Base-by-base conservation (phyloP, 1,140 invertebrate species). In the Colletes gigas region DNA sequence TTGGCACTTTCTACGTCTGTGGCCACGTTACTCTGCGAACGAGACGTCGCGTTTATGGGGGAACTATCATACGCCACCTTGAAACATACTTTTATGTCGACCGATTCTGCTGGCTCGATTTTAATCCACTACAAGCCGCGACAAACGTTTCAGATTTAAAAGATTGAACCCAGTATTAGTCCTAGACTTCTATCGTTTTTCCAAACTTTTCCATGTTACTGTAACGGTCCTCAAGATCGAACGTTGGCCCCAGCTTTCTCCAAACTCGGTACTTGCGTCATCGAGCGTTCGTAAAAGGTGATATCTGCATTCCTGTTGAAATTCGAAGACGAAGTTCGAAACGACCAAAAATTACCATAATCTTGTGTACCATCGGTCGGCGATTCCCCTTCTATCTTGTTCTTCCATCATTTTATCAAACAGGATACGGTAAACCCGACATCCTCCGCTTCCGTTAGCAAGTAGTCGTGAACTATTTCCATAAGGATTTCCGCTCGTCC, bases 401-500 rank as follows among this genome's bases (percentile, higher is more conserved):
- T 21, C 50, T 12, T 68, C 17, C 74, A 52, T 17, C 57, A 15
- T 70, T 78, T 72, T 72, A 77, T 77, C 76, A 70, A 72, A 30
- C 50, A 59, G 65, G 66, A 50, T 70, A 71, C 60, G 41, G 30
- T 54, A n/a, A 30, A 71, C 59, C n/a, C 68, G 47, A 55, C 50
- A 65, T 69, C 50, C 65, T 39, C 68, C 21, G 39, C 77, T 79
- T 79, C 77, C 77, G 77, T 73, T 79, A 47, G 47, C 67, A 12
- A 41, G 55, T 47, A 39, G 39, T 41, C 54, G 69, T 59, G 47
- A 73, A 50, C 69, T 69, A 73, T 79, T 79, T 79, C 70, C 77
- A 72, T 79, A 79, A 79, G 77, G 77, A 79, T 55, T 73, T 79
- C 77, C 77, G 77, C 41, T 79, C 69, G 47, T 73, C 77, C 50